phyloP scores from a whole-genome alignment of 2,797 vertebrate species.

The Hypotaenidia okinawae region DNA sequence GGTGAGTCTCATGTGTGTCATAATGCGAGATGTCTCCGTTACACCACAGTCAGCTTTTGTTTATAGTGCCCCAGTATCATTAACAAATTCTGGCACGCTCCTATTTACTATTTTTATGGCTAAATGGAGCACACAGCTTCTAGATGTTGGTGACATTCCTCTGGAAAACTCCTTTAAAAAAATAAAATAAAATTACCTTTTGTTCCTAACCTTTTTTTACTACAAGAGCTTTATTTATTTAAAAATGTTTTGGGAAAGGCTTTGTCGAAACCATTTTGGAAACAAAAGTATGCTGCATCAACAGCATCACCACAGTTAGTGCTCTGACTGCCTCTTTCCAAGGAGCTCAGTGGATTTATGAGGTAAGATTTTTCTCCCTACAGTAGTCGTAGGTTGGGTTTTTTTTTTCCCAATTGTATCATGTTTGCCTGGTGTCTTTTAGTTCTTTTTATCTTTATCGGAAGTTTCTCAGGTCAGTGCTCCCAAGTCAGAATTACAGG shows the following conservation, averaged over 20 bases:
- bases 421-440: background rate
- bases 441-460: background rate
- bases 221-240: background rate
- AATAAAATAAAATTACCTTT: background rate
- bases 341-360: background rate
- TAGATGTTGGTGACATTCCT: background rate
- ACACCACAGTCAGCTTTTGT: background rate
- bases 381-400: background rate
- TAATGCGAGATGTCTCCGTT: background rate
- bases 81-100: background rate
- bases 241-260: background rate
- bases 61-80: background rate
- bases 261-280: background rate
- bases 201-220: background rate
- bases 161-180: background rate
- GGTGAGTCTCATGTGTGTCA: background rate
- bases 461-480: background rate
- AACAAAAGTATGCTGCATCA: background rate
- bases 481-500: background rate
- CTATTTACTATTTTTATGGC: background rate
- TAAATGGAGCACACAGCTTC: background rate
- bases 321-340: background rate
- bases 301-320: accelerated
- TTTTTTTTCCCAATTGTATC: background rate
- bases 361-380: background rate